Conservation (phyloP, 1,140 invertebrate genomes). For the Daktulosphaira vitifoliae region DNA sequence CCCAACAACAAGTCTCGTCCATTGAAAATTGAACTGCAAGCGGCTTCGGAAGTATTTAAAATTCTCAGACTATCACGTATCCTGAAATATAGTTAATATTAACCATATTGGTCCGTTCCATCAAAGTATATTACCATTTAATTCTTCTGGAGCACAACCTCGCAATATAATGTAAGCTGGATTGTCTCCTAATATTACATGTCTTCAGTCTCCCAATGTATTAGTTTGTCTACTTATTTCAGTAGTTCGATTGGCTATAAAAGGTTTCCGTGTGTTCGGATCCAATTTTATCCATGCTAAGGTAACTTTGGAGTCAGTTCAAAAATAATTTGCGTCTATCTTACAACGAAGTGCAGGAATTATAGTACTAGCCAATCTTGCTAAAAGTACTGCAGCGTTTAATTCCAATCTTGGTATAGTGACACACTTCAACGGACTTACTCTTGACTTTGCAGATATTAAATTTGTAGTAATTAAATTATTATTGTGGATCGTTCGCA, state of each 20-base stretch:
- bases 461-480: constrained; percentile 27
- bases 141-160: neutral
- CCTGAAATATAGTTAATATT: neutral
- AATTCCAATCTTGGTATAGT: constrained; percentile 48
- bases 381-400: constrained; percentile 42
- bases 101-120: constrained; percentile 37
- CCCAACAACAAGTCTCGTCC: too few relatives aligned
- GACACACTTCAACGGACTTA: constrained; percentile 35
- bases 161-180: constrained; percentile 16
- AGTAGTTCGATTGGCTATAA: constrained; percentile 25
- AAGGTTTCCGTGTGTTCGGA: neutral
- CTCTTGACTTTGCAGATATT: constrained; percentile 35
- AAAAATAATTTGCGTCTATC: constrained; percentile 36
- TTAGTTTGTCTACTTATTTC: constrained; percentile 4
- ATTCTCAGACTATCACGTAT: neutral
- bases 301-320: constrained; percentile 20
- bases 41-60: neutral
- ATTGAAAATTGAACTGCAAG: neutral
- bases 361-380: constrained; percentile 36
- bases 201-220: neutral
- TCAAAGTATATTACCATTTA: constrained; percentile 31
- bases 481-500: constrained; percentile 20
- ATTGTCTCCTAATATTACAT: neutral
- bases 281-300: constrained; percentile 11
- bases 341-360: constrained; percentile 35